Conservation (phyloP, 2,888 invertebrate species). For the Nemotelus nigrinus region DNA sequence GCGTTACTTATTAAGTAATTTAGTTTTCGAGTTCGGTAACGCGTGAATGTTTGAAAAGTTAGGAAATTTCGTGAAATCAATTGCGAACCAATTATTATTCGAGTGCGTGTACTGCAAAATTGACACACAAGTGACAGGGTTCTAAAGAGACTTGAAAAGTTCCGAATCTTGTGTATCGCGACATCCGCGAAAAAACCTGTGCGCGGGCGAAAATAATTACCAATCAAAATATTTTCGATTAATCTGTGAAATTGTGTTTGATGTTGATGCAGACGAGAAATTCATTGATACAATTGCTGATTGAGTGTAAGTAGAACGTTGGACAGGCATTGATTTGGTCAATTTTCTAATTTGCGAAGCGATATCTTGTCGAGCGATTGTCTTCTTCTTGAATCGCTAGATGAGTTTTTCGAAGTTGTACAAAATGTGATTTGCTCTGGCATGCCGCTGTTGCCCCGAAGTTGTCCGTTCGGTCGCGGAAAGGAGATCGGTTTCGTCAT, state of each 20-base stretch:
- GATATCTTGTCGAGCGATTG: slow-evolving; percentile 9
- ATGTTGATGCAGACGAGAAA: not conserved
- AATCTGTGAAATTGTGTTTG: slow-evolving; percentile 16
- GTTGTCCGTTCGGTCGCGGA: too few relatives aligned
- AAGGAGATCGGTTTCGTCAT: too few relatives aligned
- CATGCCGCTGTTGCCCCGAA: too few relatives aligned
- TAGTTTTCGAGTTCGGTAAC: not conserved
- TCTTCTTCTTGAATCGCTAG: slow-evolving; percentile 18
- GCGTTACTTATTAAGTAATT: not conserved
- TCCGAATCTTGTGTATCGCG: slow-evolving; percentile 24
- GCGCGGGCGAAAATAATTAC: slow-evolving; percentile 28
- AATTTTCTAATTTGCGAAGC: slow-evolving; percentile 5
- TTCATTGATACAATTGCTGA: not conserved
- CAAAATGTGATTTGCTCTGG: too few relatives aligned
- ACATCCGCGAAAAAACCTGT: slow-evolving; percentile 27
- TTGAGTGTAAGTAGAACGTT: not conserved
- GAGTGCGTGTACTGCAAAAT: not conserved
- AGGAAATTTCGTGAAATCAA: not conserved
- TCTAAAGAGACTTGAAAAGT: not conserved
- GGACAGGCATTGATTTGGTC: not conserved
- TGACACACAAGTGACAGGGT: slow-evolving; percentile 6
- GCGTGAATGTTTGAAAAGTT: not conserved
- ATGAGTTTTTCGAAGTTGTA: too few relatives aligned
- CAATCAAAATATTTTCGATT: slow-evolving; percentile 11
- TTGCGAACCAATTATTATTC: not conserved